Base-by-base conservation (phyloP, 1,140 invertebrate genomes). In the Pseudomyrmex sp. region DNA sequence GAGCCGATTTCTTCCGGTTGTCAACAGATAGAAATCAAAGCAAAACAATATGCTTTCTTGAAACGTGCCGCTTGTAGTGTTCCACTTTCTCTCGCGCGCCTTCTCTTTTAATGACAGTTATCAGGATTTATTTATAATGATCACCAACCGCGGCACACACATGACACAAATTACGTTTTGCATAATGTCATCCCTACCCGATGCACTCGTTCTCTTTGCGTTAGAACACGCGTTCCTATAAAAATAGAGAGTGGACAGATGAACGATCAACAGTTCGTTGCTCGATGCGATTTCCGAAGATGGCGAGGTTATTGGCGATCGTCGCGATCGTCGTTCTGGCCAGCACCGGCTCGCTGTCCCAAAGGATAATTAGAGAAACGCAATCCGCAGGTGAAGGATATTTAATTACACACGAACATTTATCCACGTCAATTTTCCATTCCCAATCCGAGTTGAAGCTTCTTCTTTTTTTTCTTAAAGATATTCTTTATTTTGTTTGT, bases 71-170 rank as follows among this genome's bases (percentile, higher is more conserved):
- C n/a, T 80, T 35, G 76, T 72, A 70, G 44, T 80, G 88, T 76
- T 89, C 88, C 87, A 88, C 88, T 89, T 89, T 89, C 88, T 88
- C 88, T 74, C 85, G 85, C 85, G 88, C 75, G 75, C 87, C 85
- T 86, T 83, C 83, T 77, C 59, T 83, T 85, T 85, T 82, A 87
- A 89, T 89, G 83, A 87, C 88, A 87, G 77, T 85, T 74, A 89
- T 89, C 63, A 85, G 63, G 12, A 87, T 82, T 35, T 72, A 68
- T 77, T 65, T 80, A 75, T 85, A 89, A 88, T 75, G 79, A 73
- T 61, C 77, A 80, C 59, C 76, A 48, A 44, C 35, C 75, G 46
- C 35, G 35, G n/a, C 66, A 12, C 59, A 12, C 59, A 61, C 73
- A 56, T 20, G 68, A 44, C 74, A 69, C 58, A 74, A 84, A 89